These are phyloP conservation scores for Strix aluco DNA, from an alignment of 2,113 vertebrate species.

Conservation along the genomic window DNA sequence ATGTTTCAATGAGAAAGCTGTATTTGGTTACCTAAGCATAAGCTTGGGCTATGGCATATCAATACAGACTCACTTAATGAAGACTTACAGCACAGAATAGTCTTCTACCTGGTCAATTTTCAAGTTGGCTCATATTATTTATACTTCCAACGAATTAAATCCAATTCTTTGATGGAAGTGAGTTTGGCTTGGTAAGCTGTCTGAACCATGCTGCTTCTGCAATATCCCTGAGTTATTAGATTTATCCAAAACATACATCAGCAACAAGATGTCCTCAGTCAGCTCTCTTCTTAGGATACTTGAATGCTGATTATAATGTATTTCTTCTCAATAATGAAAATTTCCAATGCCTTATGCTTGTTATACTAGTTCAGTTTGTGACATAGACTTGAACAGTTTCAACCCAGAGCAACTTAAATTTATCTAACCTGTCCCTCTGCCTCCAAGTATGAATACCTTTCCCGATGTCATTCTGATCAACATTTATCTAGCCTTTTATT, in stretches of 20 bases:
- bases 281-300: not conserved
- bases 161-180: not conserved
- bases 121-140: not conserved
- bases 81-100: not conserved
- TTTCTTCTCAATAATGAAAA: not conserved
- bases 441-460: not conserved
- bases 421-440: not conserved
- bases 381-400: not conserved
- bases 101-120: not conserved
- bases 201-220: not conserved
- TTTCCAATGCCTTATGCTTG: not conserved
- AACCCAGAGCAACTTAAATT: not conserved
- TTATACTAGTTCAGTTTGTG: not conserved
- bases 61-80: not conserved
- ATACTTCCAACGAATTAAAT: not conserved
- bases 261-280: not conserved
- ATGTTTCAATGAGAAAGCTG: not conserved
- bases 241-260: not conserved
- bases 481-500: constrained; percentile 9
- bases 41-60: not conserved
- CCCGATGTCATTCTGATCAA: not conserved
- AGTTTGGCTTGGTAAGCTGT: not conserved
- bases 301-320: not conserved
- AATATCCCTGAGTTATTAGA: not conserved
- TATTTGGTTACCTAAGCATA: not conserved